phyloP scores from a whole-genome alignment of 2,113 vertebrate species.

The Psilopsiagon aymara region DNA sequence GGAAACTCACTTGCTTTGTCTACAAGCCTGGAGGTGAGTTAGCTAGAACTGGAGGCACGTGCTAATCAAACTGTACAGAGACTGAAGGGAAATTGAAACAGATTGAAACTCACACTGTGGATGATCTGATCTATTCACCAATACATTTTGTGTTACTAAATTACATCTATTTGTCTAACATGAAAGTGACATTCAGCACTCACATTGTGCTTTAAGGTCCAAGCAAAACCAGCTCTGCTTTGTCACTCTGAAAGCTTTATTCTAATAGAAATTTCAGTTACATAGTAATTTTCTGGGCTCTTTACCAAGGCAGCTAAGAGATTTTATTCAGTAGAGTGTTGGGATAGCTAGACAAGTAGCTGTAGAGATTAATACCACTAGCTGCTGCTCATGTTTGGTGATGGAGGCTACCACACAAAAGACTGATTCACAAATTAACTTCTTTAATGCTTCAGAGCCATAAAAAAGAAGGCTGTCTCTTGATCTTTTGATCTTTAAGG shows the following conservation, averaged over 20 bases:
- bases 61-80: neutral
- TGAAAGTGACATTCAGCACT: neutral
- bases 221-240: neutral
- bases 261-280: neutral
- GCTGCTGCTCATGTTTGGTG: neutral
- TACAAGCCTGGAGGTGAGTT: neutral
- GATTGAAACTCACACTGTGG: neutral
- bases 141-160: neutral
- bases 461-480: neutral
- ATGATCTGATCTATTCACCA: neutral
- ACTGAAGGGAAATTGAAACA: neutral
- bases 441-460: neutral
- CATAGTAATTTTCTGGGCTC: neutral
- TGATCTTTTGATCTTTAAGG: neutral
- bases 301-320: neutral
- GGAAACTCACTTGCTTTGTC: neutral
- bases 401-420: neutral
- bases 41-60: neutral
- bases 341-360: neutral
- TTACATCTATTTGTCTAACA: neutral
- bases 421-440: neutral
- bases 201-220: neutral
- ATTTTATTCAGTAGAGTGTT: neutral
- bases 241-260: neutral
- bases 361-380: neutral